Base-by-base conservation (phyloP, 1,140 invertebrate genomes). In the Venustaconcha ellipsiformis region DNA sequence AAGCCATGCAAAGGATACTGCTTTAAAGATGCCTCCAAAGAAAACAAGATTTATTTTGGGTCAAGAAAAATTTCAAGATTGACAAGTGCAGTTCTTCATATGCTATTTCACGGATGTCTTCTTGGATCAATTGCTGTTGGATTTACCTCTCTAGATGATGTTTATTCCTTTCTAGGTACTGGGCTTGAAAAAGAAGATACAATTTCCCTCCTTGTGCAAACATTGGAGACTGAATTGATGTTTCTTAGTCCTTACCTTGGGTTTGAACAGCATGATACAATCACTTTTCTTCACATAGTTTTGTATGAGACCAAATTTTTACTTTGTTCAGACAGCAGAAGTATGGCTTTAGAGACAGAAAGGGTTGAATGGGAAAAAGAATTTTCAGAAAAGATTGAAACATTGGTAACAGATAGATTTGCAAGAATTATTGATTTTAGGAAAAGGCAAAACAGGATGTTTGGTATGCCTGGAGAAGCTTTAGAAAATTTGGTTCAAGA, bases 401-500 rank as follows among this genome's bases (percentile, higher is more conserved):
- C 15, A 1, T 13, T 74, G 37, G 20, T 68, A 55, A n/a, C 26
- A 23, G 30, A 68, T 48, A 58, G 20, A 17, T 11, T 64, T 11
- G 6, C 20, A 14, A 55, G 23, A 48, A 69, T 74, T 14, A 20
- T 60, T 67, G 4, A 30, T 12, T 18, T 13, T 63, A 55, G 59
- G 26, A 15, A 14, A 20, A n/a, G 23, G 5, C 63, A 55, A 57
- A 60, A 74, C 48, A 30, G n/a, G 3, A 48, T 68, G 12, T 74
- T 63, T 68, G 58, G 64, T 15, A 63, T 69, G 18, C 58, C 66
- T 55, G 14, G 48, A 23, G 12, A 55, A 14, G 55, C 26, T 4
- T 14, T 74, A 23, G 73, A 74, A 48, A 12, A n/a, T n/a, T 26
- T 13, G 56, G 57, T 74, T 26, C 57, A 67, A 8, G 73, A 74